Conservation (phyloP, 2,113 vertebrate genomes). For the Corythaixoides concolor region DNA sequence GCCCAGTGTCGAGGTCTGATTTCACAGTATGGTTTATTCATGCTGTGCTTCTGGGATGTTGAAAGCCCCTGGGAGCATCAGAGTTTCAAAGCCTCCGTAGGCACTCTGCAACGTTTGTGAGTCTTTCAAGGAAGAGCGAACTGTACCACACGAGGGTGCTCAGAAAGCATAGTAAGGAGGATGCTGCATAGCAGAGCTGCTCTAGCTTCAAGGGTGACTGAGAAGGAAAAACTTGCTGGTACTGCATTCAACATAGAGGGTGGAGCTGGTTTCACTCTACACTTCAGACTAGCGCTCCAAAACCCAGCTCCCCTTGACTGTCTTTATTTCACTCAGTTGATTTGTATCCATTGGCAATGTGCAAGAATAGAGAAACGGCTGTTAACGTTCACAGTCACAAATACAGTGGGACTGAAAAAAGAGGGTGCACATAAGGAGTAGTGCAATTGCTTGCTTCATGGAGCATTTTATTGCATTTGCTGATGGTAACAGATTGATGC, state of each 20-base stretch:
- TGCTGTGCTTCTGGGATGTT: background rate
- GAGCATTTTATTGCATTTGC: slow-evolving; percentile 11
- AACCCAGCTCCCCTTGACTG: background rate
- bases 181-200: background rate
- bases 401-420: background rate
- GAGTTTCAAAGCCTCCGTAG: fast-evolving
- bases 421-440: background rate
- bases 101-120: background rate
- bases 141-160: slow-evolving; percentile 6
- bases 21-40: background rate
- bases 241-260: background rate
- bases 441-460: background rate
- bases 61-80: background rate
- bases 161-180: background rate
- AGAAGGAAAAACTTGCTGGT: background rate
- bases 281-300: background rate
- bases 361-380: background rate
- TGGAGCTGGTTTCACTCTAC: background rate
- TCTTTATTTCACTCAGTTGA: background rate
- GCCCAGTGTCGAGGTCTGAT: background rate
- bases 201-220: background rate
- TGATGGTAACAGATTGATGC: background rate
- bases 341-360: background rate
- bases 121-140: background rate
- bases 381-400: background rate